Percentiles rank a stretch among this genome's conserved stretches.
Evolutionary conservation across 2,797 vertebrate genomes (phyloP).

Genomic region (Clamator glandarius): DNA sequence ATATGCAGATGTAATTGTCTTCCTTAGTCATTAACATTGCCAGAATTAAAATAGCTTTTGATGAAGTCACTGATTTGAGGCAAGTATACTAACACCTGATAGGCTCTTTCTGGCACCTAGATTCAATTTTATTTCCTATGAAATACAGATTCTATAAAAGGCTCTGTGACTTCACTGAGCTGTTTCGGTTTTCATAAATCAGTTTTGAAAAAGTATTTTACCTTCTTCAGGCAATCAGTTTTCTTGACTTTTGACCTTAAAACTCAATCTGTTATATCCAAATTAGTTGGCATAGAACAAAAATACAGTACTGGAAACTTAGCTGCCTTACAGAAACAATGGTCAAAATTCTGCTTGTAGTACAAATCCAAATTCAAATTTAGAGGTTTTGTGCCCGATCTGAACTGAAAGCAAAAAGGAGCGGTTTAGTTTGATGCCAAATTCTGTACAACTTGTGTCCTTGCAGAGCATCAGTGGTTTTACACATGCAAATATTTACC

Average conservation of each 20-base stretch:
- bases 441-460: neutral
- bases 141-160: constrained; percentile 40
- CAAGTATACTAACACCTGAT: neutral
- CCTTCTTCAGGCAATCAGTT: neutral
- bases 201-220: constrained; percentile 10
- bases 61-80: neutral
- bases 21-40: neutral
- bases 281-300: constrained; percentile 7
- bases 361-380: neutral
- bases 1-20: neutral
- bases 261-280: neutral
- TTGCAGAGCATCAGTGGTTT: neutral
- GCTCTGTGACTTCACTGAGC: neutral
- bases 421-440: constrained; percentile 13
- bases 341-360: neutral
- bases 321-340: neutral
- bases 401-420: neutral
- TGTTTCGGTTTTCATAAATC: constrained; percentile 14
- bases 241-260: constrained; percentile 8
- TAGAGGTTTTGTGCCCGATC: neutral
- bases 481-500: neutral
- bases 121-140: constrained; percentile 40
- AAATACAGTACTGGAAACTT: neutral
- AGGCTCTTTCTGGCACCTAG: neutral
- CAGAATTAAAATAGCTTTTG: neutral